Evolutionary conservation across 2,888 invertebrate genomes (phyloP).

Genomic region (Oasisia sp.): DNA sequence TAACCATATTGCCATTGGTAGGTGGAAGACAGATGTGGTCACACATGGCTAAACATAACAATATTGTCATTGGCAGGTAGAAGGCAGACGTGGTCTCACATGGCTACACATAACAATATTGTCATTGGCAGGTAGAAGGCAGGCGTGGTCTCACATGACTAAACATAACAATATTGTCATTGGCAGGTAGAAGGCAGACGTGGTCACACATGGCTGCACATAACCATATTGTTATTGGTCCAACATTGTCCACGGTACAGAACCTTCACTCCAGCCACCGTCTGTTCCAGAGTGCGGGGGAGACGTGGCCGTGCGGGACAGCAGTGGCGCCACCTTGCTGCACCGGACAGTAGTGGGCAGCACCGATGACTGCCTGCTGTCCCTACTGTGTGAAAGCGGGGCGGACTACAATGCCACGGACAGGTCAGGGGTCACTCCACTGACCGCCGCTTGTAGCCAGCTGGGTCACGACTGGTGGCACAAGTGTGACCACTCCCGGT

Average conservation of each 20-base stretch:
- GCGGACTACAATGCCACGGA: background rate
- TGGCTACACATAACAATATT: background rate
- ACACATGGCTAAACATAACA: background rate
- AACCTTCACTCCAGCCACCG: background rate
- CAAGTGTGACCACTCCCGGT: background rate
- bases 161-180: background rate
- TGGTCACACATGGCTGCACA: background rate
- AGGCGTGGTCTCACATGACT: background rate
- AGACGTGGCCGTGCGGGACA: background rate
- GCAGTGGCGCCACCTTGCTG: conserved; percentile 13
- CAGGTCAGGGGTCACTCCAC: conserved; percentile 5
- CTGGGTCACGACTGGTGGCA: background rate
- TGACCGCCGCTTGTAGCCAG: background rate
- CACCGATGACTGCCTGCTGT: background rate
- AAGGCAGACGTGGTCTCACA: background rate
- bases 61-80: background rate
- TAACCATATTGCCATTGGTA: background rate
- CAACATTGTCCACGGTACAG: background rate
- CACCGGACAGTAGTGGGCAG: background rate
- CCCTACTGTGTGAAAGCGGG: background rate
- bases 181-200: background rate
- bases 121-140: background rate
- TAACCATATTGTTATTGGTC: background rate
- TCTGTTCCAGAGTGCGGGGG: background rate
- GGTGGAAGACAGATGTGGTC: background rate